Evolutionary conservation across 1,140 invertebrate species (phyloP).

Genomic region (Anastrepha obliqua): DNA sequence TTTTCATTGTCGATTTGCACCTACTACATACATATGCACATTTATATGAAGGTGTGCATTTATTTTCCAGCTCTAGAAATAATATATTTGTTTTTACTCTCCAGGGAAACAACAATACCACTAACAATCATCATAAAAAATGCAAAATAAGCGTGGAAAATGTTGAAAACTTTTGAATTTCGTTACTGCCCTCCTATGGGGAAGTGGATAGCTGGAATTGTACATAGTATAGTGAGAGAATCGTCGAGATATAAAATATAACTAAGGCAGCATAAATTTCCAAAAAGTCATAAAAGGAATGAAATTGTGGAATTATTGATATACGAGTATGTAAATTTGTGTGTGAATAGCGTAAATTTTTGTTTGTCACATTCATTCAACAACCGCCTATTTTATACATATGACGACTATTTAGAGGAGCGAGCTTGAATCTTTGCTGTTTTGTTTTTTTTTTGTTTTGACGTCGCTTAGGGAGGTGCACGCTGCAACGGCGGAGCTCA

Average conservation of each 20-base stretch:
- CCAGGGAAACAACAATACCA: not conserved
- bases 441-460: no score
- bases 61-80: not conserved
- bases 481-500: no score
- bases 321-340: not conserved
- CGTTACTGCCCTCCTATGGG: not conserved
- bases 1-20: not conserved
- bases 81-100: not conserved
- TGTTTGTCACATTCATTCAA: no score
- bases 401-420: no score
- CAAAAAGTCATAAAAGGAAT: not conserved
- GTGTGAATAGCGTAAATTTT: no score
- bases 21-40: not conserved
- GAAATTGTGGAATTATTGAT: not conserved
- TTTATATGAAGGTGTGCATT: not conserved
- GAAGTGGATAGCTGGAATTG: not conserved
- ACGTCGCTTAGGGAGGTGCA: no score
- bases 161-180: not conserved
- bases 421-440: no score
- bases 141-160: not conserved
- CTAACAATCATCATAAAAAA: not conserved
- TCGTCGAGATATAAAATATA: no score
- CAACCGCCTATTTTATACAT: no score
- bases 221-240: no score
- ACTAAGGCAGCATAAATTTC: no score